Conservation (phyloP, 2,888 invertebrate genomes). For the Rapana venosa region DNA sequence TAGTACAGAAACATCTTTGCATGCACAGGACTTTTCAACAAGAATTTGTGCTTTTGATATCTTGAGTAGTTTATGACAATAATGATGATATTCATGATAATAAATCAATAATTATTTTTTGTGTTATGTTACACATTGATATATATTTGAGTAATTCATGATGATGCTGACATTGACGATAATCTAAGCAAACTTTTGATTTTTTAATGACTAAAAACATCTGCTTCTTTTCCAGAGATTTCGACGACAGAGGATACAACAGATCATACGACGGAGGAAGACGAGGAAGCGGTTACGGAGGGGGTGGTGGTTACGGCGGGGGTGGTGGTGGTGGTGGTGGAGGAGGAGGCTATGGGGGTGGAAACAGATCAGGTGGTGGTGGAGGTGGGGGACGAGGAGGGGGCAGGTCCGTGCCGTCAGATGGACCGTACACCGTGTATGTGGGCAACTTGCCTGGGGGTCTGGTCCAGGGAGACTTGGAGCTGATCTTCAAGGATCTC, state of each 20-base stretch:
- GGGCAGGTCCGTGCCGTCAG: conserved; percentile 87
- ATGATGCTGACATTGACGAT: too few relatives aligned
- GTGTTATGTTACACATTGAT: too few relatives aligned
- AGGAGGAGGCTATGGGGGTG: conserved; percentile 56
- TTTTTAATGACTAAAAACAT: too few relatives aligned
- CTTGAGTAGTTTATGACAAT: too few relatives aligned
- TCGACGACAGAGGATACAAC: conserved; percentile 44
- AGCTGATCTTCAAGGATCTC: conserved; percentile 85
- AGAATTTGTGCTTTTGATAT: too few relatives aligned
- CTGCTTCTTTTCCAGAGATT: conserved; percentile 31
- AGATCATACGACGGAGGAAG: conserved; percentile 16
- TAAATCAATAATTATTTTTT: too few relatives aligned
- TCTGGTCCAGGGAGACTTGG: conserved; percentile 95
- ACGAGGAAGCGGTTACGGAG: conserved; percentile 12
- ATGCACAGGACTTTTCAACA: too few relatives aligned
- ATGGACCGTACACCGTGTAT: conserved; percentile 94
- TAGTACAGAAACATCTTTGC: too few relatives aligned
- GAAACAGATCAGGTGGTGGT: conserved; percentile 53
- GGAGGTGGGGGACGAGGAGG: conserved; percentile 41
- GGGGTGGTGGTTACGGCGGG: conserved; percentile 54
- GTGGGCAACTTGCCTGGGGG: conserved; percentile 95
- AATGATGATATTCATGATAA: too few relatives aligned
- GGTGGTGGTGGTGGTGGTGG: conserved; percentile 44
- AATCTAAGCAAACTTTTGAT: too few relatives aligned
- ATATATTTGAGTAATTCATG: too few relatives aligned